A percentile compares a stretch with the other conserved stretches of the same genome.
Evolutionary conservation across 2,113 vertebrate species (phyloP).

Genomic region (Misgurnus mizolepis): DNA sequence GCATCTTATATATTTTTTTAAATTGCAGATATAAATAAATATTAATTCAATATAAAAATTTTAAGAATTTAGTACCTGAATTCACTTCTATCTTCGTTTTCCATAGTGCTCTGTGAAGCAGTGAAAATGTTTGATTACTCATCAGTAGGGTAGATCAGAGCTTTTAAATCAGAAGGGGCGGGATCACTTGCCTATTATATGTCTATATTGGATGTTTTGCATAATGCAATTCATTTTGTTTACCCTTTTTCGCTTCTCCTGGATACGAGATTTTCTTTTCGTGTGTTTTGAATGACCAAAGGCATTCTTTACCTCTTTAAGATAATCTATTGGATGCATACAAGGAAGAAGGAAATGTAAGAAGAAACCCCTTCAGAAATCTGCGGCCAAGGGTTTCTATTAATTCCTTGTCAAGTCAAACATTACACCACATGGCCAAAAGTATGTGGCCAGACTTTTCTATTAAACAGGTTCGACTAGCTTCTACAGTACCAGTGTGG

Average conservation of each 20-base stretch:
- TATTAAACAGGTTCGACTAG: no score
- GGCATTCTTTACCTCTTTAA: no score
- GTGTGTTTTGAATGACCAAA: no score
- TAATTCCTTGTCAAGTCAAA: not conserved
- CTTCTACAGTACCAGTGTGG: no score
- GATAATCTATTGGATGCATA: no score
- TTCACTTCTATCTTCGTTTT: not conserved
- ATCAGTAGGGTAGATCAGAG: not conserved
- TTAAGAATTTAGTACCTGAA: slow-evolving; percentile 34
- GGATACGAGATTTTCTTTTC: no score
- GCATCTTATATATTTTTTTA: not conserved
- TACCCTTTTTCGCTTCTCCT: no score
- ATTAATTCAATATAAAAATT: no score
- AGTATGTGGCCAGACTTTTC: no score
- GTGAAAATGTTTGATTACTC: not conserved
- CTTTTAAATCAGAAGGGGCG: slow-evolving; percentile 16
- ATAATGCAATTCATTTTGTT: no score
- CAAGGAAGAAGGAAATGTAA: slow-evolving; percentile 37
- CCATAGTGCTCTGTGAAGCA: slow-evolving; percentile 10
- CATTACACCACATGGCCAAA: no score
- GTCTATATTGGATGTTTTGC: not conserved
- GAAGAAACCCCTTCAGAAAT: not conserved
- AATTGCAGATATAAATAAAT: not conserved
- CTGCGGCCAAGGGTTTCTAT: not conserved
- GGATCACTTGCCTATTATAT: not conserved